A percentile compares a stretch with the other conserved stretches of the same genome.
These are phyloP conservation scores for Echinarachnius parma DNA, from an alignment of 53 echinoderm and acorn worm genomes.

Conservation along the genomic window DNA sequence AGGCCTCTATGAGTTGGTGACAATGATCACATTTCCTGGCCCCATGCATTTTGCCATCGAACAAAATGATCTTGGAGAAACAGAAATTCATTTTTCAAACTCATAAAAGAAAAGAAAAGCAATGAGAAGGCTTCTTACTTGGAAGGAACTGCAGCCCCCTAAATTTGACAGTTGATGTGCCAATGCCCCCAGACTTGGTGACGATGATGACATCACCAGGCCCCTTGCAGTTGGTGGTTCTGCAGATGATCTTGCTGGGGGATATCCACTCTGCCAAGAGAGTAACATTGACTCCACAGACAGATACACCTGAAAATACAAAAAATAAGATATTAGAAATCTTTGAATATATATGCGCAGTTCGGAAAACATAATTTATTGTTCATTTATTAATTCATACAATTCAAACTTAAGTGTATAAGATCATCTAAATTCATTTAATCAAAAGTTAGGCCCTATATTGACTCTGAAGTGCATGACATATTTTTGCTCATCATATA, in stretches of 20 bases:
- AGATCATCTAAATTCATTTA: no score
- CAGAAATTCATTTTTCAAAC: not conserved
- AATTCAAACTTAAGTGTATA: no score
- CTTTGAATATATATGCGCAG: no score
- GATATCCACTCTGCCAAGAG: conserved; percentile 90
- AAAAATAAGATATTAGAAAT: no score
- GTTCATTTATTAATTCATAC: no score
- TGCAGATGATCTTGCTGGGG: conserved; percentile 87
- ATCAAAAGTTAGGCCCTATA: no score
- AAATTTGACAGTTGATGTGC: conserved; percentile 86
- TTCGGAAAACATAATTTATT: no score
- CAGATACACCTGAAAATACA: conserved; percentile 57
- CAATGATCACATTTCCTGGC: conserved; percentile 82
- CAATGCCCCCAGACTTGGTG: conserved; percentile 81
- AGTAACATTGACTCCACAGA: conserved; percentile 81
- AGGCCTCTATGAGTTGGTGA: conserved; percentile 77
- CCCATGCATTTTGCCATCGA: conserved; percentile 64
- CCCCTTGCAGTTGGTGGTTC: conserved; percentile 84
- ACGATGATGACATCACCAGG: conserved; percentile 84
- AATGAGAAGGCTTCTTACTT: conserved; percentile 54
- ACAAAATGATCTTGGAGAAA: not conserved
- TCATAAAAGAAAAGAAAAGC: not conserved
- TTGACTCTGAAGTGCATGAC: no score
- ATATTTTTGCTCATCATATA: no score
- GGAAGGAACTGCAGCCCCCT: conserved; percentile 81